Base-by-base conservation (phyloP, 2,888 invertebrate genomes). In the Sisyra terminalis region DNA sequence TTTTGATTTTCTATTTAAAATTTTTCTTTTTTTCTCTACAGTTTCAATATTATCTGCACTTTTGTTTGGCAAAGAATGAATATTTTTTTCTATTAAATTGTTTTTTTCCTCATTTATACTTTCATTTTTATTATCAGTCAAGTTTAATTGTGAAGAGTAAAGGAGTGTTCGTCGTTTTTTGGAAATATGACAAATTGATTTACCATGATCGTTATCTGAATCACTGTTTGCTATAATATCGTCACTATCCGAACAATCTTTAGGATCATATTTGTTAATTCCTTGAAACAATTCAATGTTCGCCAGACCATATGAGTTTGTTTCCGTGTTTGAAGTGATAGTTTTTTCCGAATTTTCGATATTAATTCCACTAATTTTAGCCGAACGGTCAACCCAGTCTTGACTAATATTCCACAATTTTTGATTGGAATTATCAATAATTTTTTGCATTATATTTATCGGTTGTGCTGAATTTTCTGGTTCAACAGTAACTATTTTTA, bases 221-320 rank as follows among this genome's bases (percentile, higher is more conserved):
- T 76, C 81, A 60, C 80, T 81, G 50, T 78, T 77, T 10, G 60
- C 71, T 42, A 78, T 66, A 46, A 75, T 64, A 57, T 85, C 85
- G 51, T 84, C 80, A 53, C 73, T 75, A 51, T 80, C 76, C 48
- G 64, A 63, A 49, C 56, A 14, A 14, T 13, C 37, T 16, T 38
- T 18, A 15, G 15, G 15, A 7, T 31, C 16, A 31, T 31, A 40
- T 13, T 40, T 40, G 7, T 7, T 24, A 7, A 29, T 40, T 30
- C 30, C 11, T 15, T 18, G 11, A 8, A 18, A 10, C 17, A 18
- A 37, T 17, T 37, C n/a, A 17, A 43, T 15, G 15, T 43, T 43
- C 14, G 43, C 30, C 30, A 43, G 17, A 15, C 43, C 43, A 30
- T 37, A 43, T n/a, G 34, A 9, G n/a, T 11, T 18, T 29, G 16